Evolutionary conservation across 2,888 invertebrate genomes (phyloP).

Genomic region (Vanessa cardui): DNA sequence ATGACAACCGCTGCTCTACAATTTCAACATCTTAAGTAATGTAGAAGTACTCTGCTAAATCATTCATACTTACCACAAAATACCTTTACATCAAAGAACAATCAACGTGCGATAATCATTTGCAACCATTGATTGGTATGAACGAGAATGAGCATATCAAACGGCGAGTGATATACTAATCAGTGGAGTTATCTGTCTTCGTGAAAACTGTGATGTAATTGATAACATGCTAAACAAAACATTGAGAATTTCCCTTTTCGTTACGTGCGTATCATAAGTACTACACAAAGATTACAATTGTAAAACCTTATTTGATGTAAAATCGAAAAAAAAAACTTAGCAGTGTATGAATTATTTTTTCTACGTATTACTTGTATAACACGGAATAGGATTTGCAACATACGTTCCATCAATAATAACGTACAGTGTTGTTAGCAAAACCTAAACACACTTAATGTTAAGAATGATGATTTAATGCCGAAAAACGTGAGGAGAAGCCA

Average conservation of each 20-base stretch:
- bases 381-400: too few species aligned
- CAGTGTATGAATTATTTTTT: too few species aligned
- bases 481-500: too few species aligned
- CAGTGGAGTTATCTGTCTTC: conserved; percentile 19
- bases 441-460: too few species aligned
- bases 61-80: neutral
- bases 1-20: neutral
- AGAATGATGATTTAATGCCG: too few species aligned
- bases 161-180: conserved; percentile 19
- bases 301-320: too few species aligned
- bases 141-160: conserved; percentile 12
- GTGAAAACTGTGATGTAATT: conserved; percentile 11
- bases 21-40: neutral
- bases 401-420: too few species aligned
- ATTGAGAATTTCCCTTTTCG: neutral
- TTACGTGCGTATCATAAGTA: too few species aligned
- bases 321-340: too few species aligned
- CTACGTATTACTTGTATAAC: too few species aligned
- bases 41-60: neutral
- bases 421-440: too few species aligned
- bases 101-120: conserved; percentile 6
- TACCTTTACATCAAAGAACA: neutral
- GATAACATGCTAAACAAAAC: conserved; percentile 10
- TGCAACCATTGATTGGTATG: neutral
- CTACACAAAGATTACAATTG: neutral